Evolutionary conservation across 2,888 invertebrate species (phyloP), one percentile per base, ranked within the genome.

Genomic region (Sisyra nigra): DNA sequence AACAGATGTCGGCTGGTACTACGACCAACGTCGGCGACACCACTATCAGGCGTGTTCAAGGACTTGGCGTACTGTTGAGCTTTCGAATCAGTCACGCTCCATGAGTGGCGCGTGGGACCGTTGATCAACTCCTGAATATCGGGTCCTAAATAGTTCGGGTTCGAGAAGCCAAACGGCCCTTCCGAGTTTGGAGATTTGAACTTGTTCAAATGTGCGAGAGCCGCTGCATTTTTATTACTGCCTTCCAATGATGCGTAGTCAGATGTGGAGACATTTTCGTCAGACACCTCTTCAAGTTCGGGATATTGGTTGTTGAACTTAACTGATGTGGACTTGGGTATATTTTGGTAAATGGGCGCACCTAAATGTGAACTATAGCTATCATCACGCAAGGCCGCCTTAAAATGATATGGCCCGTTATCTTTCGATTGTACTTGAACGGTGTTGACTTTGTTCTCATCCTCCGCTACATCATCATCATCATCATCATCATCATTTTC

Each of bases 191-290:
- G 50, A 37, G 54, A 44, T 55, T 15, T 34, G 24, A 6, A 30
- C 15, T 43, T 42, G 17, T 10, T 15, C 5, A 24, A 24, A 7
- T 19, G 11, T 15, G 17, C 19, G 31, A 37, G 37, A 3, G 59
- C 60, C 48, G 62, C 62, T 17, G 61, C 58, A 48, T 59, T 65
- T 48, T 65, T 66, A 14, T 63, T 64, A 55, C 73, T 72, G 15
- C 72, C 70, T 58, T 80, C 82, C 40, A 80, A 78, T 54, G 81
- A 80, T 42, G 79, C 80, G 58, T 82, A 83, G 55, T 82, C 82
- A 3, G 82, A 81, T 1, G 82, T 81, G 1, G 78, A 78, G 47
- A 69, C 55, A 46, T 72, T 71, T 42, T 65, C 65, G 46, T 71
- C 71, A 2, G 59, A 61, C 18, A 55, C 58, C 49, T 76, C 74